Base-by-base conservation (phyloP, 2,797 vertebrate species). In the Channallabes apus region DNA sequence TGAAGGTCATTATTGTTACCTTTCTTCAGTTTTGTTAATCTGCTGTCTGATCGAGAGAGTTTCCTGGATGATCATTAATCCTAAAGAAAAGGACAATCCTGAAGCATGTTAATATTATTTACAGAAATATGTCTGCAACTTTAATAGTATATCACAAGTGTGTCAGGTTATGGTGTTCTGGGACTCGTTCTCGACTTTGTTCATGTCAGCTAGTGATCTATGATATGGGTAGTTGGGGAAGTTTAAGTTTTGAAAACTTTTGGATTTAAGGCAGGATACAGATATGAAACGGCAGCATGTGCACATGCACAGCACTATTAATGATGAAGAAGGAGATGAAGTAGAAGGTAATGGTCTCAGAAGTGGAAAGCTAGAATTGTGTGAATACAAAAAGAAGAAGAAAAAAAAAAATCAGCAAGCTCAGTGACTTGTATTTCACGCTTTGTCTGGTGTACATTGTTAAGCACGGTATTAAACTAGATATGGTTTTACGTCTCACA, bases 11-110 rank as follows among this genome's bases (percentile, higher is more conserved):
- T 46, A 14, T 12, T 24, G 35, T 72, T 38, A 24, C 69, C 69
- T 72, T 41, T 38, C 38, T 46, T 24, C 38, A n/a, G 22, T 9
- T 72, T 72, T 46, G 38, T 24, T 46, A 38, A 72, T 46, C 35
- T 72, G 69, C 68, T 38, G 20, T 71, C 68, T 71, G 68, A 72
- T n/a, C 11, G 18, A 68, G 69, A 72, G 35, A 12, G 35, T 72
- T 72, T 72, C 69, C 69, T 46, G 22, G 11, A 72, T 41, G 35
- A 46, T 46, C 20, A 12, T 46, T 72, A 24, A 46, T n/a, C 69
- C 41, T n/a, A 46, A 72, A 15, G 12, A 72, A 46, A 72, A 72
- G 46, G 4, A 4, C 11, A 72, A 72, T 24, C 38, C 35, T 41
- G 29, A 68, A 68, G 18, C 29, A 67, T 32, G 27, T 29, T 65